Base-by-base conservation (phyloP, 92 coral and sea anemone species). In the Ricordea florida region DNA sequence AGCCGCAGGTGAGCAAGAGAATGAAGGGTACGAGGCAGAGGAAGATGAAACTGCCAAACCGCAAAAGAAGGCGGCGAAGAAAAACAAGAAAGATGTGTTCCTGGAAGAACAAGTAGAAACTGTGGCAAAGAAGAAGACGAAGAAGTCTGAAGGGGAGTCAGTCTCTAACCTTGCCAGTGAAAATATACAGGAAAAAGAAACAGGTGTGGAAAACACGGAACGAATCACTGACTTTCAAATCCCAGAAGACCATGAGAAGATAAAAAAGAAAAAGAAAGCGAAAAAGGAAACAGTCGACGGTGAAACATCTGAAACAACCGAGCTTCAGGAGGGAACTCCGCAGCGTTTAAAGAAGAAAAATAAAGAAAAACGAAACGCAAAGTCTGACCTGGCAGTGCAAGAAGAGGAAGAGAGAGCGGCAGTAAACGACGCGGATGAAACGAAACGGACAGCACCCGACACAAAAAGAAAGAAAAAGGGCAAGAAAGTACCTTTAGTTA, bases 251-350 rank as follows among this genome's bases (percentile, higher is more conserved):
- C 1, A 43, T 2, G 46, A 30, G 22, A 48, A 29, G n/a, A 38
- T 20, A 38, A 32, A 20, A 35, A 56, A 67, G 17, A 66, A 42
- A 7, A 78, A 53, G 43, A 53, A 72, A 45, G 42, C 41, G 28
- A 57, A 23, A 44, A 70, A 34, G 28, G 21, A 23, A 16, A 25
- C n/a, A 16, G 30, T n/a, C 62, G 30, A 55, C 31, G 30, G n/a
- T 29, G 30, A 55, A 55, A 25, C 25, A 55, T 17, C 25, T n/a
- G 26, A 24, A 17, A 16, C 31, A 4, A 32, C 34, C 33, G 37
- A 25, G 30, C 31, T 38, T 31, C 48, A 38, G 9, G 44, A 29
- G 16, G 17, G 8, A 34, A 31, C n/a, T n/a, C n/a, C n/a, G n/a
- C 37, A 0, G 1, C 10, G 59, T 16, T n/a, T 15, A 1, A 30